Evolutionary conservation across 92 coral and sea anemone species (phyloP), one percentile per base, ranked within the genome.

Genomic region (Ricordea florida): DNA sequence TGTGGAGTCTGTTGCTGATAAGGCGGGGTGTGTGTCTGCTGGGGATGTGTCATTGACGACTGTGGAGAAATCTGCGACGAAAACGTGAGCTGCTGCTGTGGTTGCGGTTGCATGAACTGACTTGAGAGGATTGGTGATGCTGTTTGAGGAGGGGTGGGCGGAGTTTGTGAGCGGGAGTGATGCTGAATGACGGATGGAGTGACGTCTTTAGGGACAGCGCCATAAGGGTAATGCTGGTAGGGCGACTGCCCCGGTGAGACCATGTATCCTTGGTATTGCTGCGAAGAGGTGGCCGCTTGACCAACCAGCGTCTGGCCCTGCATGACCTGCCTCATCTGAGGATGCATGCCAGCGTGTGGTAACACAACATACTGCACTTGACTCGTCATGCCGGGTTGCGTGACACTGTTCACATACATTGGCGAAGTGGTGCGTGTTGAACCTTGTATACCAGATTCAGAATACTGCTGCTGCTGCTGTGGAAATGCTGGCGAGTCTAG

Each of bases 61-160:
- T 73, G 84, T 69, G 67, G 79, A 9, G 89, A 71, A 22, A 79
- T 60, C 41, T 71, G 73, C 10, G 89, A 76, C 20, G 78, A 72
- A 7, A 66, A 72, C 18, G 75, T 72, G 49, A 76, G 46, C 43
- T 82, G 87, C 4, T 66, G 74, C 58, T 63, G 86, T 18, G 72
- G 57, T 28, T 78, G 66, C 41, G 71, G 91, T 28, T 73, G 81
- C 24, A 55, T 46, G 53, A 31, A 86, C 53, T 79, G 69, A 38
- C 74, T 55, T 2, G 96, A 69, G 42, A 80, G 80, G 24, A 78
- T 74, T 17, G 98, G 94, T 17, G 97, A 92, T 23, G 89, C 87
- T 5, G 86, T 85, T 24, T 81, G 89, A 20, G 98, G 96, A 50
- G 98, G 98, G 42, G 98, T 92, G 28, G 94, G 94, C 34, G 98